phyloP scores from a whole-genome alignment of 2,888 invertebrate genomes.

The Cryptus viduatorius region DNA sequence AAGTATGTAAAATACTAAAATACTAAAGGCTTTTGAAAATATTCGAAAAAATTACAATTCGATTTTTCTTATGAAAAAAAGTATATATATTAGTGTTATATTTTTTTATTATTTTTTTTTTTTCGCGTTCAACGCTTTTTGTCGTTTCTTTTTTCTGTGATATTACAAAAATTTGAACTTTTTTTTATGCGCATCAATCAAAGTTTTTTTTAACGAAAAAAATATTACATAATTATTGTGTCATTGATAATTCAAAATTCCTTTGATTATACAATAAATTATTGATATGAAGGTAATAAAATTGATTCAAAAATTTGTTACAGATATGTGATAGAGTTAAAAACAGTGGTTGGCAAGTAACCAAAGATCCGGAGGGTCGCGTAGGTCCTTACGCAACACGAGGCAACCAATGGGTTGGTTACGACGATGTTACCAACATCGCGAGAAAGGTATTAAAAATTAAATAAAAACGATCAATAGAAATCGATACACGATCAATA shows the following conservation, averaged over 20 bases:
- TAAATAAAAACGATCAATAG: background rate
- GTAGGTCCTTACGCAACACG: conserved; percentile 95
- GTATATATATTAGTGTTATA: too few species aligned
- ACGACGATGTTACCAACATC: conserved; percentile 88
- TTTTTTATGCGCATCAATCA: background rate
- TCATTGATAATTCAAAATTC: background rate
- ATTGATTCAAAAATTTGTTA: conserved; percentile 28
- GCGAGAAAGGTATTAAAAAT: conserved; percentile 70
- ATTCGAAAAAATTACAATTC: background rate
- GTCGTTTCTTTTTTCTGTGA: background rate
- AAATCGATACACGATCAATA: background rate
- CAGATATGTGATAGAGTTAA: conserved; percentile 92
- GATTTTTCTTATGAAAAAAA: background rate
- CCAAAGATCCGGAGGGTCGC: conserved; percentile 90
- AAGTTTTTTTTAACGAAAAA: background rate
- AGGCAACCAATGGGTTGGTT: conserved; percentile 95
- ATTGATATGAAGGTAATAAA: background rate
- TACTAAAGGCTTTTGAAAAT: background rate
- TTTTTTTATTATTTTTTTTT: too few species aligned
- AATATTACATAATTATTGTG: background rate
- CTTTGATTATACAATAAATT: background rate
- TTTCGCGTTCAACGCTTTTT: too few species aligned
- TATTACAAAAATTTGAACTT: background rate
- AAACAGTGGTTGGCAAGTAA: conserved; percentile 91
- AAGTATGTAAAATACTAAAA: conserved; percentile 83